Evolutionary conservation across 2,797 vertebrate species (phyloP).

Genomic region (Myotis pilosus): DNA sequence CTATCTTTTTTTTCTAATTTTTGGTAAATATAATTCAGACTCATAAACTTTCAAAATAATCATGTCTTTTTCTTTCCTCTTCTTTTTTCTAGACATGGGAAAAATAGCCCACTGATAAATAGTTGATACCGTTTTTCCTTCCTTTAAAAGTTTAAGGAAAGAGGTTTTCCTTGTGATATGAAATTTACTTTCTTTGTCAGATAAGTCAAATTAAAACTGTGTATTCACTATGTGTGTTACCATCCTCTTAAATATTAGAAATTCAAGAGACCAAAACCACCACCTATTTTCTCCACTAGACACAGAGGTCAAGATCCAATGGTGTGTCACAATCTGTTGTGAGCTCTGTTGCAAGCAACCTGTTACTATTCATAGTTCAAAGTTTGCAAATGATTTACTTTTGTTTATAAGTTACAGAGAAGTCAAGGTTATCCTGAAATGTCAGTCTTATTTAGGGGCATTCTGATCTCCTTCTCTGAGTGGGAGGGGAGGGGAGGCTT

Average conservation of each 20-base stretch:
- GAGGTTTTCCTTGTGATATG: neutral
- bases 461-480: neutral
- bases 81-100: neutral
- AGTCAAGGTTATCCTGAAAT: conserved; percentile 70
- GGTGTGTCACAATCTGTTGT: conserved; percentile 54
- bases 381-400: conserved; percentile 73
- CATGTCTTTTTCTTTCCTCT: neutral
- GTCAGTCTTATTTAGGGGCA: neutral
- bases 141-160: neutral
- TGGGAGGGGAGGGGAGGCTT: neutral
- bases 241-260: conserved; percentile 28
- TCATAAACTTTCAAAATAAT: conserved; percentile 19
- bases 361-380: conserved; percentile 72
- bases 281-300: conserved; percentile 59
- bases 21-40: neutral
- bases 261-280: conserved; percentile 47
- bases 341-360: conserved; percentile 60
- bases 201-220: conserved; percentile 11
- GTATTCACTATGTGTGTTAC: neutral
- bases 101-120: neutral
- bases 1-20: neutral
- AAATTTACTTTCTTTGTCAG: neutral
- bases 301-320: conserved; percentile 67
- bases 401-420: conserved; percentile 54
- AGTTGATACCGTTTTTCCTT: neutral